These are phyloP conservation scores for Gila orcuttii DNA, from an alignment of 2,113 vertebrate species.

Conservation along the genomic window DNA sequence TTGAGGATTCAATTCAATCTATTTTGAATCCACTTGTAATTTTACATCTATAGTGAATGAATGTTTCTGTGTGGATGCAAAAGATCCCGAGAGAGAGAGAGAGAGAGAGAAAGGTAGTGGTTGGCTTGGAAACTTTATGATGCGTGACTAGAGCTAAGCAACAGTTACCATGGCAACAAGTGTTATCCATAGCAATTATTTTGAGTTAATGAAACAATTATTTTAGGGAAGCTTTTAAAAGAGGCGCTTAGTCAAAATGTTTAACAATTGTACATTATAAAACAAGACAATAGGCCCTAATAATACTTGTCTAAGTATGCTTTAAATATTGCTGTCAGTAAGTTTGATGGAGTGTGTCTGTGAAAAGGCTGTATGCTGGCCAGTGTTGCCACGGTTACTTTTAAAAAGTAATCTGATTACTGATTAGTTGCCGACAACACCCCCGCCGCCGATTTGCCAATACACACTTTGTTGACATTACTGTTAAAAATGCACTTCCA, in stretches of 20 bases:
- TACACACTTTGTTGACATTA: too few species aligned
- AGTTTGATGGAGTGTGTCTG: conserved; percentile 19
- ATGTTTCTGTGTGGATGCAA: background rate
- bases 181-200: conserved; percentile 33
- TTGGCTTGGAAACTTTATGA: conserved; percentile 35
- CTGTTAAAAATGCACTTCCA: too few species aligned
- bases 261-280: background rate
- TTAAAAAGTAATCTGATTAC: too few species aligned
- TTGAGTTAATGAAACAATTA: background rate
- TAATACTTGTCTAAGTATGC: conserved; percentile 21
- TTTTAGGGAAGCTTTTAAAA: background rate
- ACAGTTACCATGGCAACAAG: conserved; percentile 66
- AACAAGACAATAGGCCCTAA: background rate
- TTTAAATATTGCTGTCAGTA: conserved; percentile 4
- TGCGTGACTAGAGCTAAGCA: conserved; percentile 50
- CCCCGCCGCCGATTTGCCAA: too few species aligned
- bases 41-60: background rate
- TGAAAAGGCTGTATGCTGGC: conserved; percentile 5
- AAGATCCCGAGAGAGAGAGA: background rate
- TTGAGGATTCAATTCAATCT: background rate
- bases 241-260: background rate
- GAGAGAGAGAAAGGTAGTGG: background rate
- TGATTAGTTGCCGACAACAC: too few species aligned
- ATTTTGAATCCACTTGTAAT: background rate
- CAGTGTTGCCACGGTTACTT: too few species aligned